phyloP scores from a whole-genome alignment of 2,888 invertebrate species.

The Cryptocheilus praepositus region DNA sequence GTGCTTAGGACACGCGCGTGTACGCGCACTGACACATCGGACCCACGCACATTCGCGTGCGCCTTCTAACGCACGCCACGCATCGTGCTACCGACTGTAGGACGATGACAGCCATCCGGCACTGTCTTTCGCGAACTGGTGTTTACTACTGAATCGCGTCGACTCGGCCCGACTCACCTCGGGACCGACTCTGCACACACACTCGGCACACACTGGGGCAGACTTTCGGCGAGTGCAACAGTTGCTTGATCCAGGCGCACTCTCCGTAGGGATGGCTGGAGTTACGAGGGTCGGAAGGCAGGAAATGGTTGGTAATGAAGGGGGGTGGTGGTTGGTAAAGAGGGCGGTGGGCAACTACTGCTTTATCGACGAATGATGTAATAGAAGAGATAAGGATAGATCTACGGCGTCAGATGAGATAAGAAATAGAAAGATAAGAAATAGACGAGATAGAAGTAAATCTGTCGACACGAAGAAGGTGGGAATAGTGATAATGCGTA shows the following conservation, averaged over 20 bases:
- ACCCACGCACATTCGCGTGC: not conserved
- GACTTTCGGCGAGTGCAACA: conserved; percentile 10
- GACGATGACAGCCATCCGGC: conserved; percentile 34
- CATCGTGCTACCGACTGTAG: conserved; percentile 20
- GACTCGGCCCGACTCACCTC: conserved; percentile 2
- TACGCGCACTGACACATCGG: conserved; percentile 12
- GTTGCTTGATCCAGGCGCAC: conserved; percentile 1
- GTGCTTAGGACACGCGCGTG: conserved; percentile 6
- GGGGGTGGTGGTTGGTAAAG: too few species aligned
- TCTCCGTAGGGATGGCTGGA: too few species aligned
- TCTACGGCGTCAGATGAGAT: too few species aligned
- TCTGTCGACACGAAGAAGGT: too few species aligned
- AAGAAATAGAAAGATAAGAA: too few species aligned
- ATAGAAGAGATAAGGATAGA: too few species aligned
- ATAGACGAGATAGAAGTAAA: too few species aligned
- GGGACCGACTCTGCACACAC: conserved; percentile 1
- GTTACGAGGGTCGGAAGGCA: too few species aligned
- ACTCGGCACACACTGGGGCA: not conserved
- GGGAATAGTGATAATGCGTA: too few species aligned
- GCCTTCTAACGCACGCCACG: not conserved
- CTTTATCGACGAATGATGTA: too few species aligned
- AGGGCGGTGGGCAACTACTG: too few species aligned
- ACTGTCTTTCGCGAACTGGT: conserved; percentile 48
- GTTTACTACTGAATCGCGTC: conserved; percentile 60
- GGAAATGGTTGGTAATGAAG: too few species aligned